Conservation (phyloP, 2,888 invertebrate genomes). For the Carpatolechia fugitivella region DNA sequence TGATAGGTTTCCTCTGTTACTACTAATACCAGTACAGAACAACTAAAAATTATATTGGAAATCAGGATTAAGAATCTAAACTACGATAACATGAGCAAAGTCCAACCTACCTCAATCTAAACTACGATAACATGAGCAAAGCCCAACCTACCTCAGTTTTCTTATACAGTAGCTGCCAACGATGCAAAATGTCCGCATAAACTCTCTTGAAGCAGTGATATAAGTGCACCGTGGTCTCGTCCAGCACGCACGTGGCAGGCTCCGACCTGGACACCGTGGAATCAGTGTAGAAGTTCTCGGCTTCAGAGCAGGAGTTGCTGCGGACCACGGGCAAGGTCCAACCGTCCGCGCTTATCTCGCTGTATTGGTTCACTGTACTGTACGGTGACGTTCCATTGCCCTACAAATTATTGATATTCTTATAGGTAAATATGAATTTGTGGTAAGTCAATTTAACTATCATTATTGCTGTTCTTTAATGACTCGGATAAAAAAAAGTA, state of each 20-base stretch:
- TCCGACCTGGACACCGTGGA: constrained; percentile 59
- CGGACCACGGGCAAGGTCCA: constrained; percentile 86
- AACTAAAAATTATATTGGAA: no score
- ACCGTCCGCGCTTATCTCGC: constrained; percentile 87
- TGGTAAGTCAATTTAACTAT: no score
- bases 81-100: no score
- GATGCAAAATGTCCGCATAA: constrained; percentile 93
- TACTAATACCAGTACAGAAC: no score
- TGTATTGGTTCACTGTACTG: constrained; percentile 88
- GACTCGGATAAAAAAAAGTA: not conserved
- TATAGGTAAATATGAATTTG: no score
- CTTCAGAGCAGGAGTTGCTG: constrained; percentile 93
- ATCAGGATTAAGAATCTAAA: no score
- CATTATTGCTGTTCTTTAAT: no score
- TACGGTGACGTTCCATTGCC: constrained; percentile 89
- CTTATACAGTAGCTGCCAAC: constrained; percentile 89
- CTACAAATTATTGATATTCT: constrained; percentile 59
- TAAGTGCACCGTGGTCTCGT: constrained; percentile 71
- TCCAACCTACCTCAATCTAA: constrained; percentile 80
- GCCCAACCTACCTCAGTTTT: constrained; percentile 83
- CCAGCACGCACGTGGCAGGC: constrained; percentile 57
- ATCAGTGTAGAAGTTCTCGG: constrained; percentile 83
- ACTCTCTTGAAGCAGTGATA: constrained; percentile 92
- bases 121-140: no score
- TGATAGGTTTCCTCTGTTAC: no score